Evolutionary conservation across 2,888 invertebrate species (phyloP).

Genomic region (Acanthosoma haemorrhoidale): DNA sequence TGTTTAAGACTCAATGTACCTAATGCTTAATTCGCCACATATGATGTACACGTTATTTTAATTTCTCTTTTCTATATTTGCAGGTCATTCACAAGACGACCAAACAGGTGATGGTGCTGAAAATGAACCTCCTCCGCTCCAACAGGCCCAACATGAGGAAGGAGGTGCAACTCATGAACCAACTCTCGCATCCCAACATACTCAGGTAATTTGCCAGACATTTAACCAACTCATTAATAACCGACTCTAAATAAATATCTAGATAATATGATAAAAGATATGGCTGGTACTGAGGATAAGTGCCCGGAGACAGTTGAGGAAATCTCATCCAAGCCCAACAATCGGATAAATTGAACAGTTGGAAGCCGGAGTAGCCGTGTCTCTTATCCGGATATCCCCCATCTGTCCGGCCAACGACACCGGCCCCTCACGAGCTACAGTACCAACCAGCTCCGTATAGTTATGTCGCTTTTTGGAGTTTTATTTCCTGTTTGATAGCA

Average conservation of each 20-base stretch:
- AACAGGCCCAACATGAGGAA: slow-evolving; percentile 94
- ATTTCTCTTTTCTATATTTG: slow-evolving; percentile 34
- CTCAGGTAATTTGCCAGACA: slow-evolving; percentile 60
- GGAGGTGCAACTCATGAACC: slow-evolving; percentile 95
- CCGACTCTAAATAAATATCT: too few species aligned
- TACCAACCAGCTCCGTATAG: too few species aligned
- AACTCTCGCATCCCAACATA: slow-evolving; percentile 89
- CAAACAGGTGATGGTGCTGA: slow-evolving; percentile 92
- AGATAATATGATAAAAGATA: too few species aligned
- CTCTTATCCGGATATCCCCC: slow-evolving; percentile 8
- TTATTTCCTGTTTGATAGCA: too few species aligned
- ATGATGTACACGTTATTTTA: background rate
- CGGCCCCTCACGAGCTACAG: too few species aligned
- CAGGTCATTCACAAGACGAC: slow-evolving; percentile 91
- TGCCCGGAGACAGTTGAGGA: background rate
- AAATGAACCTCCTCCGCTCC: slow-evolving; percentile 89
- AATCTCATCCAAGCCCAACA: background rate
- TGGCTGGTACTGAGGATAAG: background rate
- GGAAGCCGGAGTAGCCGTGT: too few species aligned
- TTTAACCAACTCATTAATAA: background rate
- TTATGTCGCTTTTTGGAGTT: too few species aligned
- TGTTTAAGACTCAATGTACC: too few species aligned
- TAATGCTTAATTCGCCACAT: background rate
- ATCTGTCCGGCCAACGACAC: too few species aligned
- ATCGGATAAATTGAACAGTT: background rate